phyloP scores from a whole-genome alignment of 1,140 invertebrate genomes.

The Wasmannia auropunctata region DNA sequence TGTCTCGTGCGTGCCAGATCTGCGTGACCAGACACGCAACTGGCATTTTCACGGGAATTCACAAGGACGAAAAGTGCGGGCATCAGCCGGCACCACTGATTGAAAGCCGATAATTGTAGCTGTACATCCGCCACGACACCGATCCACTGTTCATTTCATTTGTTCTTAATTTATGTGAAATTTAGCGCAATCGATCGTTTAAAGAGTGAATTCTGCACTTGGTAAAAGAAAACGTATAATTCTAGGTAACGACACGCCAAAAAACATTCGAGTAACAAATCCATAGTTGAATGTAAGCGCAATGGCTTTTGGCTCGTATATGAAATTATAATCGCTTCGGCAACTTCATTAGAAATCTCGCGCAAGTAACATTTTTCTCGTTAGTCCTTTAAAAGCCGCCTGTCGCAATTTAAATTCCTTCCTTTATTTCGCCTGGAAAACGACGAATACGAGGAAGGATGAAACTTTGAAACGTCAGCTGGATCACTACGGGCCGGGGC shows the following conservation, averaged over 20 bases:
- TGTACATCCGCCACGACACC: slow-evolving; percentile 28
- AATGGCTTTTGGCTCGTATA: background rate
- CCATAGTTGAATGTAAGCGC: background rate
- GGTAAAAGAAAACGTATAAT: background rate
- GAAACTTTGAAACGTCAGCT: slow-evolving; percentile 49
- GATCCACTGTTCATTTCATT: slow-evolving; percentile 3
- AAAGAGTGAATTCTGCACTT: background rate
- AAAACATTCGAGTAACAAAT: background rate
- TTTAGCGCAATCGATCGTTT: background rate
- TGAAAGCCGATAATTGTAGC: slow-evolving; percentile 61
- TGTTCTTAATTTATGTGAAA: background rate
- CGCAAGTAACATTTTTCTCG: slow-evolving; percentile 41
- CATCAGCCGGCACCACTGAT: slow-evolving; percentile 73
- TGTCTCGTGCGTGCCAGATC: slow-evolving; percentile 69
- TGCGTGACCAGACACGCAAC: slow-evolving; percentile 72
- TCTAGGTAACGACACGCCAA: background rate
- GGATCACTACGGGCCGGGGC: slow-evolving; percentile 18
- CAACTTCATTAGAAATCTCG: slow-evolving; percentile 17
- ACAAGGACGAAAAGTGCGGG: slow-evolving; percentile 75
- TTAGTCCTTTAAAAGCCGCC: slow-evolving; percentile 39
- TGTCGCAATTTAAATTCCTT: slow-evolving; percentile 53
- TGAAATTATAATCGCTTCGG: slow-evolving; percentile 2
- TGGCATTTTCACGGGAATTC: slow-evolving; percentile 78
- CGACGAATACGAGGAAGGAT: slow-evolving; percentile 44
- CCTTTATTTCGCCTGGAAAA: slow-evolving; percentile 43